Evolutionary conservation across 1,140 invertebrate species (phyloP).

Genomic region (Psix sp.): DNA sequence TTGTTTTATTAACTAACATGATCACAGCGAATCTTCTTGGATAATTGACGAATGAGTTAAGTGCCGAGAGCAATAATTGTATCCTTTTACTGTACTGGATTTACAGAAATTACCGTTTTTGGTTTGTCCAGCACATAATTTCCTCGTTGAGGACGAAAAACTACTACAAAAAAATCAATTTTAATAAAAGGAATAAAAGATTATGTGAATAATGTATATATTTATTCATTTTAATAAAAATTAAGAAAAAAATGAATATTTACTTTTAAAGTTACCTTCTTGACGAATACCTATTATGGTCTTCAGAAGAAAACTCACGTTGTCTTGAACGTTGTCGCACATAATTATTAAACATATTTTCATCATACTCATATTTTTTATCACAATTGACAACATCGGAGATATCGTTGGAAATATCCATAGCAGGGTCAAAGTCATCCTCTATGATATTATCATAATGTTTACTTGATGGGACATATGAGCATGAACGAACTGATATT

Average conservation of each 20-base stretch:
- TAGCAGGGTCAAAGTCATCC: constrained; percentile 20
- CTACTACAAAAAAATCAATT: constrained; percentile 7
- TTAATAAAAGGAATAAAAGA: neutral
- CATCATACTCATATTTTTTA: constrained; percentile 4
- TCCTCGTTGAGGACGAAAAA: constrained; percentile 3
- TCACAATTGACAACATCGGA: constrained; percentile 40
- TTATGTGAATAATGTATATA: no score
- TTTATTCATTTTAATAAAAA: neutral
- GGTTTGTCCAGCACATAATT: constrained; percentile 4
- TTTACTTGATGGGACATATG: constrained; percentile 65
- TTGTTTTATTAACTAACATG: constrained; percentile 2
- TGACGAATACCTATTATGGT: neutral
- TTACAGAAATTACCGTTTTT: constrained; percentile 21
- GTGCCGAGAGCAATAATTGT: constrained; percentile 18
- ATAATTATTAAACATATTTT: constrained; percentile 2
- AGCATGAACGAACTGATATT: constrained; percentile 66
- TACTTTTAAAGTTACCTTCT: constrained; percentile 12
- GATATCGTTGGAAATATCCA: constrained; percentile 60
- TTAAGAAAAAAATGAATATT: no score
- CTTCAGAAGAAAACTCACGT: neutral
- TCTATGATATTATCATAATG: constrained; percentile 55
- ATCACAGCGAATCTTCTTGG: neutral
- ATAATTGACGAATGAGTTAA: neutral
- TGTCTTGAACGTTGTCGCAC: constrained; percentile 14
- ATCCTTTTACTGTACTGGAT: constrained; percentile 18